Evolutionary conservation across 2,113 vertebrate genomes (phyloP), one percentile per base, ranked within the genome.

Genomic region (Neolamprologus falcicula): DNA sequence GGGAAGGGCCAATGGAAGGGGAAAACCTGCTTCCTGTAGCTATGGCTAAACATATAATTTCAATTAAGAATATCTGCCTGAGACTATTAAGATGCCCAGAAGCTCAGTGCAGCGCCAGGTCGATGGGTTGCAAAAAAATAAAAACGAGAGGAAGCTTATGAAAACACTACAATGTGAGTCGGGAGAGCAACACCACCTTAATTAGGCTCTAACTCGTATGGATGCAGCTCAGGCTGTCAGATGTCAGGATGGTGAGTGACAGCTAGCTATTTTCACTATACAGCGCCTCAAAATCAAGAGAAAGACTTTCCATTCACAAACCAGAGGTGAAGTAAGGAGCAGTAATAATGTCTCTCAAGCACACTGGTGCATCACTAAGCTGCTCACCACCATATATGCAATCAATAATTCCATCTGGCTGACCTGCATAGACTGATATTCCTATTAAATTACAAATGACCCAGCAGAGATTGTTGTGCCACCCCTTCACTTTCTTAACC

Each of bases 41-140:
- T 80, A 47, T 21, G n/a, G 54, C 33, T 92, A 85, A 92, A 91
- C 85, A 83, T 85, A 76, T 80, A 6, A 92, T 90, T 94, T 93
- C 90, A 92, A 94, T 90, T 93, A 92, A 83, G 85, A 87, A 71
- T 82, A 89, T 89, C 63, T 82, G 33, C n/a, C 37, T 7, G 3
- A 28, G 82, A 88, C 91, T 88, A 93, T 82, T 53, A 87, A 86
- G 59, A 88, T 17, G 11, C 82, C 89, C 71, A 42, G 52, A 82
- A 83, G 83, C 90, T 93, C 17, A 40, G 59, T 66, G 63, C 50
- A 80, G 85, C 91, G 50, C 59, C n/a, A 9, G 68, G 47, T 87
- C 21, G 12, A 63, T 78, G 66, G 91, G 86, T 92, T 86, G 47
- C 73, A 85, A 81, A 76, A 7, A 40, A 45, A 83, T 82, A 83